These are phyloP conservation scores for Brassicogethes aeneus DNA, from an alignment of 2,888 invertebrate species.

Conservation along the genomic window DNA sequence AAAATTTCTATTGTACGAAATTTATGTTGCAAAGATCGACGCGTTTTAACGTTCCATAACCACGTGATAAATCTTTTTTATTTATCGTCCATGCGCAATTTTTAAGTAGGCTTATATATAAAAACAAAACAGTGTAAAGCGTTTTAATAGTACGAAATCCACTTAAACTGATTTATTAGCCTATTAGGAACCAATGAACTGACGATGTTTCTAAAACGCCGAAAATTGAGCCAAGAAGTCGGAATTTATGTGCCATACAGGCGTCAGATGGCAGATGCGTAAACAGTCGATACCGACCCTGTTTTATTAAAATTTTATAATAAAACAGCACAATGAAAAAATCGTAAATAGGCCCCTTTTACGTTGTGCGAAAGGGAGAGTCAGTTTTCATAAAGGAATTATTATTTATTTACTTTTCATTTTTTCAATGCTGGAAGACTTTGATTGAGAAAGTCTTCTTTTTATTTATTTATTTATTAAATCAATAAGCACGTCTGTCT, in stretches of 20 bases:
- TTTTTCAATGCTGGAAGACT: background rate
- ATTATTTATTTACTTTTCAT: background rate
- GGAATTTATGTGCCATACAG: slow-evolving; percentile 28
- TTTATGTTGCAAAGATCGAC: too few relatives aligned
- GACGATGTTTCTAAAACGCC: slow-evolving; percentile 20
- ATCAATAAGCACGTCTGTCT: too few relatives aligned
- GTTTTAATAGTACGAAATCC: slow-evolving; percentile 2
- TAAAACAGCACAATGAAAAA: slow-evolving; percentile 18
- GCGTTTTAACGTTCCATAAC: too few relatives aligned
- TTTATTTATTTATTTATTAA: too few relatives aligned
- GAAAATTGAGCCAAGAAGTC: slow-evolving; percentile 21
- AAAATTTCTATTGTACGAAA: too few relatives aligned
- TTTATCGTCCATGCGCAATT: too few relatives aligned
- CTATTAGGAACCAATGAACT: slow-evolving; percentile 29
- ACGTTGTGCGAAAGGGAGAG: background rate
- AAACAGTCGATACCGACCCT: slow-evolving; percentile 24
- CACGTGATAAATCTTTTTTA: too few relatives aligned
- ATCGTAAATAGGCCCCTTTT: background rate
- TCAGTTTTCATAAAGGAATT: slow-evolving; percentile 1
- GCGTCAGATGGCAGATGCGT: slow-evolving; percentile 31
- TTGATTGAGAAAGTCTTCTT: background rate
- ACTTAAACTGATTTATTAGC: slow-evolving; percentile 25
- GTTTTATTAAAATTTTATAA: slow-evolving; percentile 22
- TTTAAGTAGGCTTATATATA: too few relatives aligned
- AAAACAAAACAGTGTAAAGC: background rate